These are phyloP conservation scores for Pampus argenteus DNA, from an alignment of 2,797 vertebrate genomes.

Conservation along the genomic window DNA sequence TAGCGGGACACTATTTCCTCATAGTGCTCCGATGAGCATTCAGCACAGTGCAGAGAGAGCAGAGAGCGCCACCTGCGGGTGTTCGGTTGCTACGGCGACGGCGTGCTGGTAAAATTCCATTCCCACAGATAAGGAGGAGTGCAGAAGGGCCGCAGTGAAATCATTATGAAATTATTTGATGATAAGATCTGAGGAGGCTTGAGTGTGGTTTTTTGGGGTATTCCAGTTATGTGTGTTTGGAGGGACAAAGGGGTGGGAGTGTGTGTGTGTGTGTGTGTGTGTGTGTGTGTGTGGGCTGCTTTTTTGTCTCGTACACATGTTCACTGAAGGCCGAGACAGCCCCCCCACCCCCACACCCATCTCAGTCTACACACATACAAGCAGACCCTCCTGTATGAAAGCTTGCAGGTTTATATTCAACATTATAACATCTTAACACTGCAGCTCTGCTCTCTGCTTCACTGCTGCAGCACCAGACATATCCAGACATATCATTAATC, in stretches of 20 bases:
- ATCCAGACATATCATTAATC: background rate
- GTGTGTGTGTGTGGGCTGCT: background rate
- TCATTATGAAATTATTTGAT: slow-evolving; percentile 16
- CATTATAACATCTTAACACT: background rate
- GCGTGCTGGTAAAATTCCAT: slow-evolving; percentile 83
- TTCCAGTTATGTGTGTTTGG: slow-evolving; percentile 24
- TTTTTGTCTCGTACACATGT: background rate
- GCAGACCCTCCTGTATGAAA: slow-evolving; percentile 3
- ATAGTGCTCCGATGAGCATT: background rate
- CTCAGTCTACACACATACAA: slow-evolving; percentile 18
- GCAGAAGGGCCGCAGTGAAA: slow-evolving; percentile 40
- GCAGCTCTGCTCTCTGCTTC: background rate
- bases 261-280: background rate
- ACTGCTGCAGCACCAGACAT: background rate
- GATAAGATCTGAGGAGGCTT: slow-evolving; percentile 50
- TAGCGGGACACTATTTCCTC: slow-evolving; percentile 73
- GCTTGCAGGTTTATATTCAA: slow-evolving; percentile 10
- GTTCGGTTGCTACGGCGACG: background rate
- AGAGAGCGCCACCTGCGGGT: slow-evolving; percentile 69
- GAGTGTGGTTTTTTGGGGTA: slow-evolving; percentile 32
- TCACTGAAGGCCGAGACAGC: slow-evolving; percentile 25
- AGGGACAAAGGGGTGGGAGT: slow-evolving; percentile 1
- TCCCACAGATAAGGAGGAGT: slow-evolving; percentile 61
- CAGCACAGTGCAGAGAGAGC: slow-evolving; percentile 52
- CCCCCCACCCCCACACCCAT: slow-evolving; percentile 75